A percentile compares a stretch with the other conserved stretches of the same genome.
Evolutionary conservation across 2,888 invertebrate genomes (phyloP).

Genomic region (Zaprionus lineosus): DNA sequence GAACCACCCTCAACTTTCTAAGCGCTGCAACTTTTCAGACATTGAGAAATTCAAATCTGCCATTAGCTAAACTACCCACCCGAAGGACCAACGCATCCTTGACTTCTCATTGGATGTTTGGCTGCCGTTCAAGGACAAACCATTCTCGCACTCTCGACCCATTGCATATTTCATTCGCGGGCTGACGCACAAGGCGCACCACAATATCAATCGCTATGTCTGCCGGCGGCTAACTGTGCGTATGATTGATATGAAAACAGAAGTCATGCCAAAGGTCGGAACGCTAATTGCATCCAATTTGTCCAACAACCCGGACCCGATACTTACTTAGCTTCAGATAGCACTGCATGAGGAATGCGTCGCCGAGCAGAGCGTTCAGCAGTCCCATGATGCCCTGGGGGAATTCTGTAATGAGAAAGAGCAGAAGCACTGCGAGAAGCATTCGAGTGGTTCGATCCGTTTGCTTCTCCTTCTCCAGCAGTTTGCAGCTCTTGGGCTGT

Average conservation of each 20-base stretch:
- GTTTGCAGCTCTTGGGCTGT: conserved; percentile 80
- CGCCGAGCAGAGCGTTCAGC: conserved; percentile 89
- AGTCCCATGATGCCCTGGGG: conserved; percentile 93
- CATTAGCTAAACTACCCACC: too few species aligned
- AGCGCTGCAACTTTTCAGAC: too few species aligned
- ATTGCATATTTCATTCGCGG: conserved; percentile 3
- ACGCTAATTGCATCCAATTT: conserved; percentile 4
- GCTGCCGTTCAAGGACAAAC: too few species aligned
- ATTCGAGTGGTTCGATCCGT: conserved; percentile 94
- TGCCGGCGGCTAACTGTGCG: conserved; percentile 35
- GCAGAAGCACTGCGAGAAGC: conserved; percentile 92
- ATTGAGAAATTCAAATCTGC: too few species aligned
- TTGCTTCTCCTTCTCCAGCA: conserved; percentile 84
- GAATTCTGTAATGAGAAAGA: conserved; percentile 94
- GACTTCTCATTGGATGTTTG: too few species aligned
- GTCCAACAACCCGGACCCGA: not conserved
- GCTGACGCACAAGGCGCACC: not conserved
- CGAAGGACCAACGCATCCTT: too few species aligned
- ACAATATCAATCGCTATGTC: conserved; percentile 7
- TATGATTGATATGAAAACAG: conserved; percentile 50
- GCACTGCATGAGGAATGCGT: conserved; percentile 89
- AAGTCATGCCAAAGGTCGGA: not conserved
- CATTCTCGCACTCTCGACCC: too few species aligned
- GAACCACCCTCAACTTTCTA: too few species aligned
- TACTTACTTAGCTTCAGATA: conserved; percentile 90